Evolutionary conservation across 2,888 invertebrate genomes (phyloP).

Genomic region (Oegoconia quadripuncta): DNA sequence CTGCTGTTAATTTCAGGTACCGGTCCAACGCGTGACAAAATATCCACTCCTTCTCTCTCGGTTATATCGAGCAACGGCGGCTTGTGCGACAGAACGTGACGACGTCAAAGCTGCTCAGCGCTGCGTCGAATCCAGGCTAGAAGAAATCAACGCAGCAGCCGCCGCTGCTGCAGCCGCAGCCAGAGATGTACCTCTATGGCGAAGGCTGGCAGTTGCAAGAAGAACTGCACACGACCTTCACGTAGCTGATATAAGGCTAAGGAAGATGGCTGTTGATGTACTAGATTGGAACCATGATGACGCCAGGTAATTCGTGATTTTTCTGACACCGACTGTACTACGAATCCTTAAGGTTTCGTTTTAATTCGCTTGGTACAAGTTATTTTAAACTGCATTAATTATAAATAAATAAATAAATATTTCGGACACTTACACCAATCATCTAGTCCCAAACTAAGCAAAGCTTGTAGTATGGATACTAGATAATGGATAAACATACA

Average conservation of each 20-base stretch:
- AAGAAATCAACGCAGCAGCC: constrained; percentile 96
- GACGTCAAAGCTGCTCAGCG: constrained; percentile 92
- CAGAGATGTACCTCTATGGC: constrained; percentile 92
- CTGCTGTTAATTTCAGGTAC: constrained; percentile 83
- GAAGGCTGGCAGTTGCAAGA: constrained; percentile 88
- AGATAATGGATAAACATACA: too few species aligned
- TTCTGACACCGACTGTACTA: too few species aligned
- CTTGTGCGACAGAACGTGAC: constrained; percentile 89
- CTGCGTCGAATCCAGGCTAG: constrained; percentile 94
- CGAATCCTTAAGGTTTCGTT: too few species aligned
- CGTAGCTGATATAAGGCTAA: constrained; percentile 91
- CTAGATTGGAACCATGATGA: constrained; percentile 97
- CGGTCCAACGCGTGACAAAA: constrained; percentile 97
- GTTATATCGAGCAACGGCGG: constrained; percentile 93
- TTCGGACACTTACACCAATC: too few species aligned
- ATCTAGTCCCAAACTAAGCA: too few species aligned
- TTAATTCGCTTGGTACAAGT: too few species aligned
- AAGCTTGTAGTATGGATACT: too few species aligned
- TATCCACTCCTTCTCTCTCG: constrained; percentile 95
- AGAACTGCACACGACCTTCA: constrained; percentile 90
- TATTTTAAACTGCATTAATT: not conserved
- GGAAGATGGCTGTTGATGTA: constrained; percentile 96
- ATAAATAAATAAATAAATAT: too few species aligned
- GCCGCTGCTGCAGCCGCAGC: constrained; percentile 95
- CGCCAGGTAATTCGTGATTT: constrained; percentile 77